Evolutionary conservation across 2,888 invertebrate species (phyloP).

Genomic region (Diplolepis rosae): DNA sequence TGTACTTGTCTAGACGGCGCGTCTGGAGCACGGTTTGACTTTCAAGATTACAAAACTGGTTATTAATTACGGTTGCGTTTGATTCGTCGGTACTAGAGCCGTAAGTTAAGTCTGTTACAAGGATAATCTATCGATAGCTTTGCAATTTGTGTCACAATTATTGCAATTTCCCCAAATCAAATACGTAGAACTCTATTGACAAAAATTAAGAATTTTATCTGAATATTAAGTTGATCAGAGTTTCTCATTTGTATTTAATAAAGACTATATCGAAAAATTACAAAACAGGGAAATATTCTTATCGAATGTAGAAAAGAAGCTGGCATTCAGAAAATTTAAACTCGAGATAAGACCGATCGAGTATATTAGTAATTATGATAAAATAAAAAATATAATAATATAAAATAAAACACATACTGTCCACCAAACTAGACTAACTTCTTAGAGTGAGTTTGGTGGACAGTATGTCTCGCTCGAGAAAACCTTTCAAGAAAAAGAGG

Average conservation of each 20-base stretch:
- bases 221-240: slow-evolving; percentile 10
- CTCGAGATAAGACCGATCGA: no score
- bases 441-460: no score
- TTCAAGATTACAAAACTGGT: slow-evolving; percentile 13
- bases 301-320: not conserved
- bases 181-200: not conserved
- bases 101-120: slow-evolving; percentile 24
- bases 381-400: no score
- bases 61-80: slow-evolving; percentile 21
- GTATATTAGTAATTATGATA: no score
- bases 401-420: no score
- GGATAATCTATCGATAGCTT: slow-evolving; percentile 20
- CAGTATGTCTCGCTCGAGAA: no score
- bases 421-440: no score
- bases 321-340: not conserved
- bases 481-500: no score
- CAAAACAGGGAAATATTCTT: not conserved
- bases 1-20: not conserved
- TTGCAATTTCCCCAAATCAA: not conserved
- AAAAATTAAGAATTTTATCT: not conserved
- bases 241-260: no score
- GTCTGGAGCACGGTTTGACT: not conserved
- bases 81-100: not conserved
- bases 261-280: not conserved
- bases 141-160: not conserved